Base-by-base conservation (phyloP, 2,797 vertebrate species). In the Galagoides demidoff region DNA sequence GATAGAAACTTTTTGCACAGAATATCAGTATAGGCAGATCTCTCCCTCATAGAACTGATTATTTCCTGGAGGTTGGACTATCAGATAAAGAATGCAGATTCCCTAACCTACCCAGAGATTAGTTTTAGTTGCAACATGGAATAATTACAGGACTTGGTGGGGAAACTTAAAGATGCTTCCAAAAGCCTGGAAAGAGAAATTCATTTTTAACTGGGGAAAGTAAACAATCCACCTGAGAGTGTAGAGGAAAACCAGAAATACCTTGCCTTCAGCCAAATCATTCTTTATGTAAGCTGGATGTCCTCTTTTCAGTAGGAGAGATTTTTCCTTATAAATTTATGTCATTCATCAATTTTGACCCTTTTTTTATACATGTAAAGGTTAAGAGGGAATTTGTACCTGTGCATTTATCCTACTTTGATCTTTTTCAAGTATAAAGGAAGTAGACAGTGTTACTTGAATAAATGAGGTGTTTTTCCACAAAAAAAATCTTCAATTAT, bases 61-160 rank as follows among this genome's bases (percentile, higher is more conserved):
- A 99, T 99, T 78, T 99, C 99, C 22, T 99, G 99, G 99, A 98
- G 99, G 92, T 98, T 99, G 85, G 99, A 99, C 13, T 99, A 99
- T 98, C 99, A 99, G 96, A 99, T 99, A 97, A 99, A 99, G 99
- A 99, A 96, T 43, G 97, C 71, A 95, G 98, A 98, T 90, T 97
- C 98, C 86, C 98, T 97, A 52, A 96, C 98, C 25, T 95, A 98
- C 27, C 98, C 99, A 63, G 99, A 99, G 85, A 95, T 99, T 97
- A 98, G 98, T 98, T 99, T 99, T 98, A 99, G 98, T 97, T 99
- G 99, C 98, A 99, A 98, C 1, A 98, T 99, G 99, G 99, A 99
- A 97, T 99, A 99, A 94, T 98, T 99, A 85, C 99, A 99, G 99
- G 99, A 99, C 98, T 98, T 99, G 98, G 98, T 99, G 98, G 99